phyloP scores from a whole-genome alignment of 2,797 vertebrate species.

The Esox lucius region DNA sequence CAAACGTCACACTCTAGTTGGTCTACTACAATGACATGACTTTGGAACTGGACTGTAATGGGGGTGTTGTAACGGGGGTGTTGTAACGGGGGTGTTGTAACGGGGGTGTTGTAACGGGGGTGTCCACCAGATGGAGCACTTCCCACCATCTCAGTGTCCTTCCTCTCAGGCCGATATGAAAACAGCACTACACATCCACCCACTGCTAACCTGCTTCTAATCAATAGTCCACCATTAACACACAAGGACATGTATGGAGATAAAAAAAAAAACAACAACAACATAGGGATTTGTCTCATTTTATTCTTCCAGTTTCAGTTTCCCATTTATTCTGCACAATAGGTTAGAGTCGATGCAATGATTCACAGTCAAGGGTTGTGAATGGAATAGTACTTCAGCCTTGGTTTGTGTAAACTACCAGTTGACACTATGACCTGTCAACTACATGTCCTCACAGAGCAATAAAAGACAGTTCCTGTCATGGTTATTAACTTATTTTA shows the following conservation, averaged over 20 bases:
- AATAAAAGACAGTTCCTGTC: conserved; percentile 56
- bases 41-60: no score
- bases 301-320: conserved; percentile 76
- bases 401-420: conserved; percentile 20
- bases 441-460: conserved; percentile 54
- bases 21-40: neutral
- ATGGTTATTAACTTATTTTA: conserved; percentile 45
- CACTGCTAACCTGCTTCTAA: neutral
- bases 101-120: no score
- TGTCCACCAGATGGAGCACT: conserved; percentile 64
- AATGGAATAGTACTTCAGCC: conserved; percentile 40
- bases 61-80: no score
- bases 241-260: neutral
- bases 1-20: no score
- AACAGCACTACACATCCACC: neutral
- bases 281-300: conserved; percentile 42
- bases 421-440: conserved; percentile 13
- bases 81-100: no score
- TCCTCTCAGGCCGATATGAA: neutral
- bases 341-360: conserved; percentile 58
- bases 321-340: conserved; percentile 67
- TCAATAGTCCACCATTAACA: neutral
- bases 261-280: neutral
- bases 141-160: neutral
- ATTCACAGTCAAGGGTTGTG: conserved; percentile 55